Conservation (phyloP, 2,888 invertebrate genomes). For the Amitus sp. region DNA sequence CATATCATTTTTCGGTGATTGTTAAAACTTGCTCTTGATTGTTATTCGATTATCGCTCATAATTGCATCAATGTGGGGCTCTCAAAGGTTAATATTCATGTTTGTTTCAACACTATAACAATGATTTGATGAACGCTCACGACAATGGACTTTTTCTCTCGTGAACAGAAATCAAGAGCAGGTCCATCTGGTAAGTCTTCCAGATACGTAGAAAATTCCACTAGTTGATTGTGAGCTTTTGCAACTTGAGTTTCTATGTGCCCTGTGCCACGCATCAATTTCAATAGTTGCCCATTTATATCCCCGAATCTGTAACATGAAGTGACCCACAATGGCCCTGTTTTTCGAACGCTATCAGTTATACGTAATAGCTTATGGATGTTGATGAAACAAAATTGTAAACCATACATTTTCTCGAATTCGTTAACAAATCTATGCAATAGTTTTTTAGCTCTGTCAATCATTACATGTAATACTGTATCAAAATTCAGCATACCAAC, state of each 20-base stretch:
- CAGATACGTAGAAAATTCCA: constrained; percentile 19
- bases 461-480: constrained; percentile 3
- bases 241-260: constrained; percentile 23
- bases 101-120: constrained; percentile 28
- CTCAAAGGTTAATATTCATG: too few relatives aligned
- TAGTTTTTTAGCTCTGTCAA: constrained; percentile 11
- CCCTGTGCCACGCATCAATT: constrained; percentile 23
- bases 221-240: constrained; percentile 16
- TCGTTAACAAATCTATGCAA: constrained; percentile 19
- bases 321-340: constrained; percentile 30
- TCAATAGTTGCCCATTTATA: constrained; percentile 22
- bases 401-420: constrained; percentile 24
- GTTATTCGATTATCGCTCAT: too few relatives aligned
- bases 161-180: constrained; percentile 9
- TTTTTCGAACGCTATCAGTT: constrained; percentile 14
- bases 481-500: constrained; percentile 18
- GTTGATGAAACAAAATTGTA: constrained; percentile 23
- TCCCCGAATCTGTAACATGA: constrained; percentile 30
- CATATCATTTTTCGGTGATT: too few relatives aligned
- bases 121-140: too few relatives aligned
- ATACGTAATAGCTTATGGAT: constrained; percentile 25
- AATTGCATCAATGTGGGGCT: too few relatives aligned
- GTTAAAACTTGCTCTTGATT: too few relatives aligned
- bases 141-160: constrained; percentile 22
- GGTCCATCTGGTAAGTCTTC: constrained; percentile 19